These are phyloP conservation scores for Dissostichus mawsoni DNA, from an alignment of 2,113 vertebrate species.

Conservation along the genomic window DNA sequence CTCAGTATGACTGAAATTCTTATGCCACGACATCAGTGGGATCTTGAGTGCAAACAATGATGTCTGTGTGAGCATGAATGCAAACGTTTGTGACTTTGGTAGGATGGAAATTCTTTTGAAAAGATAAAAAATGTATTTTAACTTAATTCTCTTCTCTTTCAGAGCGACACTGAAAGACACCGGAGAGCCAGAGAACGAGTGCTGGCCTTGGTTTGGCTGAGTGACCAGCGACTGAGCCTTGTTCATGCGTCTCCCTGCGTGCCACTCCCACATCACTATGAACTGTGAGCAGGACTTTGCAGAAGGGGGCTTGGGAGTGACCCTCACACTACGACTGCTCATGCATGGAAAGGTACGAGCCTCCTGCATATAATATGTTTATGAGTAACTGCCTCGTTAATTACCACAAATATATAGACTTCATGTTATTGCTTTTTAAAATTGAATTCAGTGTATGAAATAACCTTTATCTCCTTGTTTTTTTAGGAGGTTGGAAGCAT, in stretches of 20 bases:
- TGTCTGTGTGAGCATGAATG: not conserved
- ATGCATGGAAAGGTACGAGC: constrained; percentile 92
- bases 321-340: constrained; percentile 93
- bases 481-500: constrained; percentile 84
- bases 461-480: constrained; percentile 43
- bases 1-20: constrained; percentile 16
- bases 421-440: not conserved
- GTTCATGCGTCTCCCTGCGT: constrained; percentile 84
- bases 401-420: not conserved
- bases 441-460: not conserved
- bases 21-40: too few species aligned
- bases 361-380: constrained; percentile 1
- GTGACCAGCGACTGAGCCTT: constrained; percentile 73
- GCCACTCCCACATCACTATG: constrained; percentile 81
- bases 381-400: constrained; percentile 17
- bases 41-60: not conserved
- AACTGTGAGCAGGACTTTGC: constrained; percentile 87
- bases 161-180: constrained; percentile 66
- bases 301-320: constrained; percentile 91
- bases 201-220: constrained; percentile 65
- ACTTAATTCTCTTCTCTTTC: constrained; percentile 12
- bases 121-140: not conserved
- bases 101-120: not conserved
- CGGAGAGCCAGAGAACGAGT: constrained; percentile 64
- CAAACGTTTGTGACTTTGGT: not conserved